Percentiles rank a stretch among this genome's conserved stretches.
Evolutionary conservation across 2,797 vertebrate genomes (phyloP).

Genomic region (Tokudaia tokunoshimensis): DNA sequence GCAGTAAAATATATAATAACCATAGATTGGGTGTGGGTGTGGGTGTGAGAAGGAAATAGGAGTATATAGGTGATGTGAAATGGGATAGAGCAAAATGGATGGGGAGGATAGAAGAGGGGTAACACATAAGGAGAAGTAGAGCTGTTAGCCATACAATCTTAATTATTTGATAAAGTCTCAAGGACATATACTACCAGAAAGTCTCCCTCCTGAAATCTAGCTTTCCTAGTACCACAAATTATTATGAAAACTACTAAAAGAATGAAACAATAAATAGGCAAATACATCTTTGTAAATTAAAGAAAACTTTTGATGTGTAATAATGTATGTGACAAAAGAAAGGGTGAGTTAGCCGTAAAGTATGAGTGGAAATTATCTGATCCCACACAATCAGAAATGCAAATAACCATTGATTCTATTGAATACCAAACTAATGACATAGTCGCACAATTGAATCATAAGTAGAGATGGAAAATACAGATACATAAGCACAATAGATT

Average conservation of each 20-base stretch:
- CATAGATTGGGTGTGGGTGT: accelerated
- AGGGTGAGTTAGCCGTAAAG: background rate
- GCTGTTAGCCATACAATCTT: too few species aligned
- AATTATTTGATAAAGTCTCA: background rate
- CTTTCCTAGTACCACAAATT: background rate
- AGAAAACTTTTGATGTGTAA: background rate
- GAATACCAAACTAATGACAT: background rate
- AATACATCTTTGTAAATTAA: background rate
- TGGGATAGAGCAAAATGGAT: too few species aligned
- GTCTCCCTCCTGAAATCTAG: background rate
- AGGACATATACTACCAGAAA: background rate
- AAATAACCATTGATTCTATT: background rate
- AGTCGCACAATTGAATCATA: background rate
- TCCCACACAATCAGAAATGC: background rate
- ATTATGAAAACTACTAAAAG: background rate
- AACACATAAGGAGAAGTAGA: too few species aligned
- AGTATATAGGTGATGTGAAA: background rate
- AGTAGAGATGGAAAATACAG: background rate
- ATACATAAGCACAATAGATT: background rate
- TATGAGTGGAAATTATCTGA: background rate
- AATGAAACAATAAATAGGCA: background rate
- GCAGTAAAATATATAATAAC: background rate
- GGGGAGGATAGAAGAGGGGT: too few species aligned
- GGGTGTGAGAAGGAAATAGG: background rate
- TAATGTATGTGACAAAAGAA: background rate